Base-by-base conservation (phyloP, 2,113 vertebrate genomes). In the Petaurus breviceps region DNA sequence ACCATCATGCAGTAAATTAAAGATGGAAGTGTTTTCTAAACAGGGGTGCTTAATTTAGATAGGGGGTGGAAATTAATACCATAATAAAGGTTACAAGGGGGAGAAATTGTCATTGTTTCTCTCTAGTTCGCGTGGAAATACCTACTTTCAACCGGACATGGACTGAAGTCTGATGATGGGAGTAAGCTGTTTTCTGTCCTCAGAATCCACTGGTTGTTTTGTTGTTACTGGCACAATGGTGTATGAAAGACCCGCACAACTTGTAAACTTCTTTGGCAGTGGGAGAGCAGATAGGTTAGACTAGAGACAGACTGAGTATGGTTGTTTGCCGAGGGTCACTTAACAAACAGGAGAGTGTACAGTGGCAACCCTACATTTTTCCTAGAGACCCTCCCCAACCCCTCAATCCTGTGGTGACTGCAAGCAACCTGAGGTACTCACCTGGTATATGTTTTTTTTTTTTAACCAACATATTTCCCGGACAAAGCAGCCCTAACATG, bases 21-120 rank as follows among this genome's bases (percentile, higher is more conserved):
- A 91, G 95, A 89, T 12, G 52, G 94, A 43, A 23, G 16, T 84
- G 4, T 3, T 94, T 97, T 90, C 92, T 46, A 0, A 84, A 90
- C 49, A 89, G 43, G 92, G 49, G 92, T 47, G 0, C 0, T 25
- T 43, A 84, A 37, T 92, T 94, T 0, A 11, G 8, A 51, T 61
- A 51, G 26, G 2, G 90, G 0, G 57, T 90, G 89, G 19, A 25
- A 96, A 19, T 0, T 2, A 93, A 94, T 93, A 53, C 51, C 0
- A 0, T 1, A 43, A 49, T 54, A 53, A 46, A 54, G 43, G 5
- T 19, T 16, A 31, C 31, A n/a, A 1, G 31, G 4, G 1, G n/a
- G 50, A 55, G 68, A 23, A 16, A 43, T 43, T 84, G 68, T 43
- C n/a, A 84, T 23, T 84, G 6, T 84, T 84, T 84, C 3, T 68